Conservation (phyloP, 1,140 invertebrate genomes). For the Hycleus cichorii region DNA sequence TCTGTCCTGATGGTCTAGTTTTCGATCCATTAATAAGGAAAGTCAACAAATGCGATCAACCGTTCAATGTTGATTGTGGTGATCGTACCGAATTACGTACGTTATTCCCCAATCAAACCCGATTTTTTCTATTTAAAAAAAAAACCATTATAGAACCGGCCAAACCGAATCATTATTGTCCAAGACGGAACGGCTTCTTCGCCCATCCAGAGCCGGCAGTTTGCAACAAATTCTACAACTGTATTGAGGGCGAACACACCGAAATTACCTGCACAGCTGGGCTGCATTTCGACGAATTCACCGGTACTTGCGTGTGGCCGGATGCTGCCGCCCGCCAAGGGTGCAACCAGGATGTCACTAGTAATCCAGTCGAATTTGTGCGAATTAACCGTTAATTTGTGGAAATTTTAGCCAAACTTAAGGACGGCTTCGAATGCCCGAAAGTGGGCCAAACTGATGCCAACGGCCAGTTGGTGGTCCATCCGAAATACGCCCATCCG, state of each 20-base stretch:
- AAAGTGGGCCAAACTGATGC: conserved; percentile 57
- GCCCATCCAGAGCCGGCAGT: conserved; percentile 71
- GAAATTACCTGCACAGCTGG: conserved; percentile 78
- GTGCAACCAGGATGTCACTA: conserved; percentile 45
- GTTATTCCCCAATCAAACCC: conserved; percentile 38
- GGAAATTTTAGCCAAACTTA: conserved; percentile 50
- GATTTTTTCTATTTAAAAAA: too few species aligned
- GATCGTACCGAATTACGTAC: conserved; percentile 80
- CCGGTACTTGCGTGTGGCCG: conserved; percentile 82
- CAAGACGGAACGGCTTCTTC: conserved; percentile 80
- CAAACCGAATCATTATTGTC: conserved; percentile 63
- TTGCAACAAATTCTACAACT: conserved; percentile 84
- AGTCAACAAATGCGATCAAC: conserved; percentile 83
- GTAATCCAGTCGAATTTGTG: conserved; percentile 28
- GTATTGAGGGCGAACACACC: conserved; percentile 73
- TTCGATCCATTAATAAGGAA: conserved; percentile 77
- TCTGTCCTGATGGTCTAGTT: conserved; percentile 79
- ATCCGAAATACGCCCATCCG: conserved; percentile 81
- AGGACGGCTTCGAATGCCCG: conserved; percentile 77
- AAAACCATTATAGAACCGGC: conserved; percentile 57
- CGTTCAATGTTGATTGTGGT: conserved; percentile 83
- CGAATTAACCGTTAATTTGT: background rate
- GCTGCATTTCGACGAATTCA: conserved; percentile 81
- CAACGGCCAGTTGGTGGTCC: conserved; percentile 66
- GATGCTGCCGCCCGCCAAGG: conserved; percentile 69